Percentiles rank a stretch among this genome's conserved stretches.
Evolutionary conservation across 2,797 vertebrate genomes (phyloP).

Genomic region (Oreortyx pictus): DNA sequence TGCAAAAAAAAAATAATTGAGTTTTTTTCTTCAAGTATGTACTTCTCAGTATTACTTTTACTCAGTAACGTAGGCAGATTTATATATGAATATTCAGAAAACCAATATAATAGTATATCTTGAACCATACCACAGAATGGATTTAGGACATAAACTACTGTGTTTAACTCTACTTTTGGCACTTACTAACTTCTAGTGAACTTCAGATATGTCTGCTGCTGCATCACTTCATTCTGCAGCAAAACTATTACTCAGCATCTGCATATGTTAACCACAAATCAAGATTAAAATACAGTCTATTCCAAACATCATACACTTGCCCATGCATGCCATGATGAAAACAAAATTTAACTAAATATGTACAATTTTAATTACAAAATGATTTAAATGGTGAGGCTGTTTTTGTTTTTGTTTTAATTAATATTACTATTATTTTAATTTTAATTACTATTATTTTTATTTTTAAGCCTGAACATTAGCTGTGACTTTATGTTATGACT

Average conservation of each 20-base stretch:
- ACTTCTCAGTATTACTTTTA: neutral
- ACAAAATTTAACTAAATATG: neutral
- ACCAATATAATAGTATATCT: neutral
- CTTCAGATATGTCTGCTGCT: neutral
- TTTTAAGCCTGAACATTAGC: neutral
- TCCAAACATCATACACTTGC: neutral
- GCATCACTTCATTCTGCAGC: neutral
- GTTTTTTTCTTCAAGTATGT: too few relatives aligned
- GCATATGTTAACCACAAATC: neutral
- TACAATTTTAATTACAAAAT: neutral
- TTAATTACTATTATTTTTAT: neutral
- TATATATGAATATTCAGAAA: neutral
- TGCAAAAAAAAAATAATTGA: neutral
- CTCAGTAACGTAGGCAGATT: neutral
- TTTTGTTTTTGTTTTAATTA: too few relatives aligned
- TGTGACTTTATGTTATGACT: neutral
- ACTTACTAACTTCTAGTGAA: neutral
- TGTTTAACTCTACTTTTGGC: rapidly evolving
- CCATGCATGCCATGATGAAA: neutral
- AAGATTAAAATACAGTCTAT: neutral
- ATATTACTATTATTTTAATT: neutral
- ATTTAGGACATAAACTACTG: neutral
- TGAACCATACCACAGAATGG: neutral
- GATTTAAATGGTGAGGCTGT: neutral
- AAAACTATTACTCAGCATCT: neutral